phyloP scores from a whole-genome alignment of 2,113 vertebrate genomes.

The Hepsetus odoe region DNA sequence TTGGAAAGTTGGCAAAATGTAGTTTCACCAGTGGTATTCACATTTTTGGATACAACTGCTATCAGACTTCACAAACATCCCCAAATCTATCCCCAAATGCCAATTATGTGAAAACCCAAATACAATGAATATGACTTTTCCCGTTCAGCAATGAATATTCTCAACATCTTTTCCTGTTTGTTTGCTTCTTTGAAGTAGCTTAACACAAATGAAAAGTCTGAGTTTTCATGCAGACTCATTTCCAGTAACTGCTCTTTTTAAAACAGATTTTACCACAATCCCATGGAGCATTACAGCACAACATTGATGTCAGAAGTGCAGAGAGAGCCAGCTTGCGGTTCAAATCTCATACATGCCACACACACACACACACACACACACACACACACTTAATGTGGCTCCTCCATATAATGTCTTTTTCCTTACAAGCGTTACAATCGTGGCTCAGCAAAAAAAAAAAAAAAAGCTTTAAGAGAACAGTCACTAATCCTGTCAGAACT shows the following conservation, averaged over 20 bases:
- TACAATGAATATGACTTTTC: not conserved
- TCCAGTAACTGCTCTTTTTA: slow-evolving; percentile 22
- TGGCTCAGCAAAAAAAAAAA: not conserved
- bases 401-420: not conserved
- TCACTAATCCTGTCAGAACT: not conserved
- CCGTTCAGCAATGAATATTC: not conserved
- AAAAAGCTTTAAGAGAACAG: slow-evolving; percentile 1
- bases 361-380: slow-evolving; percentile 50
- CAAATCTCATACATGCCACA: slow-evolving; percentile 9
- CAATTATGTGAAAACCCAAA: not conserved
- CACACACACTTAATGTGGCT: slow-evolving; percentile 45
- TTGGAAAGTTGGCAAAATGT: too few relatives aligned
- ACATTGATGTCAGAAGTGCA: slow-evolving; percentile 25
- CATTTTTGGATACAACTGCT: too few relatives aligned
- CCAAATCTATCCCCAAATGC: not conserved
- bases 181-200: slow-evolving; percentile 3
- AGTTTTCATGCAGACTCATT: not conserved
- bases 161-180: not conserved
- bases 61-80: not conserved
- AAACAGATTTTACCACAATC: slow-evolving; percentile 8
- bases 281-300: slow-evolving; percentile 19
- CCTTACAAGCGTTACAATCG: not conserved
- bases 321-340: not conserved
- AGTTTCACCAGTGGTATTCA: too few relatives aligned
- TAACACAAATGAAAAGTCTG: slow-evolving; percentile 5